phyloP scores from a whole-genome alignment of 2,888 invertebrate genomes.

The Dascillus cervinus region DNA sequence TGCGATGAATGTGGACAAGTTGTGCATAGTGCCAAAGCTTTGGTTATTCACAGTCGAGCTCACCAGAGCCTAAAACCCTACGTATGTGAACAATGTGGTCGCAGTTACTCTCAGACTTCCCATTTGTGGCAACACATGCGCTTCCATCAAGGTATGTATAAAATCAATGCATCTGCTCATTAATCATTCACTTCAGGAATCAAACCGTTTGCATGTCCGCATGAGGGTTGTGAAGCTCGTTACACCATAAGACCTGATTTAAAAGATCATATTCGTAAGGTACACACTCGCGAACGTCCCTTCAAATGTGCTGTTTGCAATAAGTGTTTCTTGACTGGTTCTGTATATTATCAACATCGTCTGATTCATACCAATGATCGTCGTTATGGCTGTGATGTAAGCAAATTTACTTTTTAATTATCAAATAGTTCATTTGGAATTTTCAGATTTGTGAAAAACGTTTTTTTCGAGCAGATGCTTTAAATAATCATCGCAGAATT shows the following conservation, averaged over 20 bases:
- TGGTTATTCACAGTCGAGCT: slow-evolving; percentile 39
- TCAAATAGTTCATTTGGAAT: too few species aligned
- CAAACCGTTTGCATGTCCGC: slow-evolving; percentile 54
- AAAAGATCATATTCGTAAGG: slow-evolving; percentile 56
- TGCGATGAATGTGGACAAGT: slow-evolving; percentile 42
- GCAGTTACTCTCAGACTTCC: slow-evolving; percentile 54
- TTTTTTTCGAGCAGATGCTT: slow-evolving; percentile 56
- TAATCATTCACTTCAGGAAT: slow-evolving; percentile 41
- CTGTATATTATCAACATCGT: slow-evolving; percentile 56
- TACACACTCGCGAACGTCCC: slow-evolving; percentile 56
- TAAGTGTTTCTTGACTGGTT: slow-evolving; percentile 55
- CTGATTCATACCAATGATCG: slow-evolving; percentile 56
- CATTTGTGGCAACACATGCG: slow-evolving; percentile 59
- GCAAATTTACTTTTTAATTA: slow-evolving; percentile 12
- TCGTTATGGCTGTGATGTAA: slow-evolving; percentile 54
- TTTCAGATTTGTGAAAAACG: slow-evolving; percentile 49
- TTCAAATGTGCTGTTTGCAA: slow-evolving; percentile 55
- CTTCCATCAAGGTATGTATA: slow-evolving; percentile 50
- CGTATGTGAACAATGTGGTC: slow-evolving; percentile 55
- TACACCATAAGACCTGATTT: slow-evolving; percentile 57
- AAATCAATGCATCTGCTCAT: not conserved
- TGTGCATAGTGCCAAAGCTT: slow-evolving; percentile 38
- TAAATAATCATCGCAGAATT: slow-evolving; percentile 55
- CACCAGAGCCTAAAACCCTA: slow-evolving; percentile 45
- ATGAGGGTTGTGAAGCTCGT: slow-evolving; percentile 51